These are phyloP conservation scores for Coregonus suidteri DNA, from an alignment of 2,797 vertebrate genomes.

Conservation along the genomic window DNA sequence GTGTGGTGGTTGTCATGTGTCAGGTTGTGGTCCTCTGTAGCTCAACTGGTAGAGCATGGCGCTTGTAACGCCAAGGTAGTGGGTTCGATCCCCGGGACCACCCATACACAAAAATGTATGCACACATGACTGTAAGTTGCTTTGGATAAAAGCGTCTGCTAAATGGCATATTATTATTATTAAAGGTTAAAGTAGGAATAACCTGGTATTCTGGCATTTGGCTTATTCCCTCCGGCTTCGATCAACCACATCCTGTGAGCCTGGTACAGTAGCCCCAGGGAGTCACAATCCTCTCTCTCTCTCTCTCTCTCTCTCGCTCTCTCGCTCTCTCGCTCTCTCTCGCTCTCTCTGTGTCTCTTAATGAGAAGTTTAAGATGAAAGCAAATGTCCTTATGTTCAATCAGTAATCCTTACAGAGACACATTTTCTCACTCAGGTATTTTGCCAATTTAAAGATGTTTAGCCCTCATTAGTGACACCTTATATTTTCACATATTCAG, in stretches of 20 bases:
- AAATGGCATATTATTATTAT: no score
- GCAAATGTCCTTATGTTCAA: conserved; percentile 26
- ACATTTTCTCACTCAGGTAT: conserved; percentile 36
- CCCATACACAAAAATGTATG: no score
- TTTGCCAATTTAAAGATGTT: conserved; percentile 48
- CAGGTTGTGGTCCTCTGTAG: no score
- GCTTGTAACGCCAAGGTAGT: no score
- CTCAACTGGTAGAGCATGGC: no score
- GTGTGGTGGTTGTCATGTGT: background rate
- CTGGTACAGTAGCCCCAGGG: background rate
- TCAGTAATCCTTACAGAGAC: conserved; percentile 51
- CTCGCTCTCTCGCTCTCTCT: no score
- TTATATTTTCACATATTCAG: conserved; percentile 13
- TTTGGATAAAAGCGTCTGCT: no score
- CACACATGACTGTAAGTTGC: no score
- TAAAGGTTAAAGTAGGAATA: background rate
- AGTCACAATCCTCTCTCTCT: background rate
- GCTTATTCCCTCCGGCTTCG: conserved; percentile 10
- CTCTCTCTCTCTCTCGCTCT: no score
- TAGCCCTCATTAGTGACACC: conserved; percentile 44
- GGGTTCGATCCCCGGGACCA: no score
- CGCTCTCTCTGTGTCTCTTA: no score
- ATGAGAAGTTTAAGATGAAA: conserved; percentile 42
- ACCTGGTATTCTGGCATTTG: no score
- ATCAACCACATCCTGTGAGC: background rate